phyloP scores from a whole-genome alignment of 2,888 invertebrate genomes.

The Dicyrtomina minuta region DNA sequence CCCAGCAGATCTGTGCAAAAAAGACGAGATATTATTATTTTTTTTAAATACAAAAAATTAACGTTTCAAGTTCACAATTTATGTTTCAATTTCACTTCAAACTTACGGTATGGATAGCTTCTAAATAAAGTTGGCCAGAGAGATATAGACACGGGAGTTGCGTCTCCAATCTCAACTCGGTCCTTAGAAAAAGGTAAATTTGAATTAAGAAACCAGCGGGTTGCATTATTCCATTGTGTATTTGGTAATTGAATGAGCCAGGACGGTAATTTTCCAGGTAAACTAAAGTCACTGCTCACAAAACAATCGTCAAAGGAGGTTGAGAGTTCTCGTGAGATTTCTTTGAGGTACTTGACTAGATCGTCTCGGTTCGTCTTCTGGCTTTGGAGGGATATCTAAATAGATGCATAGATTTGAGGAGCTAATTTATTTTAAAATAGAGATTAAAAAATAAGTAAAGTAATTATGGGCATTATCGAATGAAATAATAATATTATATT shows the following conservation, averaged over 20 bases:
- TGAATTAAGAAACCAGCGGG: constrained; percentile 17
- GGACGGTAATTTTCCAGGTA: constrained; percentile 12
- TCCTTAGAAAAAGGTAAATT: constrained; percentile 21
- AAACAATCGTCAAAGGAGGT: constrained; percentile 21
- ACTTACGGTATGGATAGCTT: constrained; percentile 22
- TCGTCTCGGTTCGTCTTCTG: too few relatives aligned
- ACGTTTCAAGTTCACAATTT: too few relatives aligned
- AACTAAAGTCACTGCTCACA: constrained; percentile 13
- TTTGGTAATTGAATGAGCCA: neutral
- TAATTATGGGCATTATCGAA: too few relatives aligned
- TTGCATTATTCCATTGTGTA: neutral
- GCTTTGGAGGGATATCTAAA: too few relatives aligned
- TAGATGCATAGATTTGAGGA: too few relatives aligned
- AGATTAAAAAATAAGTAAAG: neutral
- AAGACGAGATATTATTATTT: neutral
- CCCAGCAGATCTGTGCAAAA: constrained; percentile 13
- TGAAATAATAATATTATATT: too few relatives aligned
- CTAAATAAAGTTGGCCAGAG: constrained; percentile 25
- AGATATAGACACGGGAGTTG: neutral
- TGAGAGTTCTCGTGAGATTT: neutral
- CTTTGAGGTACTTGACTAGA: neutral
- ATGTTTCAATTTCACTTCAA: too few relatives aligned
- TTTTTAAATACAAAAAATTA: too few relatives aligned
- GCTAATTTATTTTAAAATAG: too few relatives aligned
- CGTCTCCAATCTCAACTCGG: constrained; percentile 14